Percentiles rank a stretch among this genome's conserved stretches.
Conservation (phyloP, 1,140 invertebrate species). For the Anastatus disparis region DNA sequence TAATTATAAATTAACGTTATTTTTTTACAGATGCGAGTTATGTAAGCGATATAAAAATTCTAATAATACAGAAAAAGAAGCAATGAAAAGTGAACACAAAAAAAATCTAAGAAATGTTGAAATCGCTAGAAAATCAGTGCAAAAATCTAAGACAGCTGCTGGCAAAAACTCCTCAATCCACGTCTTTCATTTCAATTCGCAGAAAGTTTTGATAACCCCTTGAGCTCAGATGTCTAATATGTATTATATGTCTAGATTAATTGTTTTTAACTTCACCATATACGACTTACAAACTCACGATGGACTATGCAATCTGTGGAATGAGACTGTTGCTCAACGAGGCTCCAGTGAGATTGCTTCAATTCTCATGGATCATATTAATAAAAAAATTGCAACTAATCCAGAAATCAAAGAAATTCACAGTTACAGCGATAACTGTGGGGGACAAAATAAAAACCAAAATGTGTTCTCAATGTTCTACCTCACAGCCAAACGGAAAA, state of each 20-base stretch:
- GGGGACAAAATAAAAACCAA: too few species aligned
- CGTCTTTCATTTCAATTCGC: neutral
- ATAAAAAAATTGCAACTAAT: neutral
- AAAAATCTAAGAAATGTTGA: neutral
- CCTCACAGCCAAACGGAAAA: too few species aligned
- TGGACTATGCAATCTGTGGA: neutral
- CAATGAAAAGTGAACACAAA: neutral
- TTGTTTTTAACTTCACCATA: neutral
- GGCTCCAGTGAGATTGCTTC: neutral
- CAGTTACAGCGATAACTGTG: neutral
- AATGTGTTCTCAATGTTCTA: too few species aligned
- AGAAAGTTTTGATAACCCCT: constrained; percentile 6
- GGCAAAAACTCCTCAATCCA: neutral
- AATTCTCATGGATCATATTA: neutral
- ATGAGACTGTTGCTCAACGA: neutral
- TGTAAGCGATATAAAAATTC: neutral
- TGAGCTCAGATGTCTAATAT: neutral
- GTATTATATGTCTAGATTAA: neutral
- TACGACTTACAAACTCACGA: neutral
- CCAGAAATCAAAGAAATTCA: neutral
- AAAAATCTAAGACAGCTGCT: neutral
- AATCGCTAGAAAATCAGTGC: neutral
- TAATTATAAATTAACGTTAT: too few species aligned
- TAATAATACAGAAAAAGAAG: neutral
- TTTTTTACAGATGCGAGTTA: too few species aligned